phyloP scores from a whole-genome alignment of 2,888 invertebrate genomes.

The Rotaria magnacalcarata region DNA sequence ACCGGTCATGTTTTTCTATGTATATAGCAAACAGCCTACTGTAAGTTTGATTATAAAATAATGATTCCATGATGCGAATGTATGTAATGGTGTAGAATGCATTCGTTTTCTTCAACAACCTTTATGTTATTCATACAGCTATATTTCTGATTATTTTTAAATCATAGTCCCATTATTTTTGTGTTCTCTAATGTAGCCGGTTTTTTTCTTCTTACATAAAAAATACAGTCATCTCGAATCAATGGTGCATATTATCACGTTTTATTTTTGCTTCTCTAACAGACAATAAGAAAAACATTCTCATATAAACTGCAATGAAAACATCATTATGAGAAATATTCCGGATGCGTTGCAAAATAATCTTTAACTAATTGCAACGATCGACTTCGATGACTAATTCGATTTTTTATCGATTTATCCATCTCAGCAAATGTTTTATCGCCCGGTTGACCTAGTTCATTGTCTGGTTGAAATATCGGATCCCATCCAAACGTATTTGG shows the following conservation, averaged over 20 bases:
- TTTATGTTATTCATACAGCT: not conserved
- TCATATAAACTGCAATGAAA: not conserved
- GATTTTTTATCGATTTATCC: slow-evolving; percentile 77
- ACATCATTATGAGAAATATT: not conserved
- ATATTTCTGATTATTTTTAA: not conserved
- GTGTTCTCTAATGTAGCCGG: not conserved
- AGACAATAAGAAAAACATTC: not conserved
- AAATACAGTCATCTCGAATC: not conserved
- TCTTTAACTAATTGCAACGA: not conserved
- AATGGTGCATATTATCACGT: not conserved
- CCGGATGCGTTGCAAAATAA: not conserved
- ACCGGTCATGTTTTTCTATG: too few relatives aligned
- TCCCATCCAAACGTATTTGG: slow-evolving; percentile 91
- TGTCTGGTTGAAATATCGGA: slow-evolving; percentile 70
- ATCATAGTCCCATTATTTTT: not conserved
- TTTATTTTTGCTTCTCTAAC: not conserved
- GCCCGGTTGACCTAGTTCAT: slow-evolving; percentile 58
- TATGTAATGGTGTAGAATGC: too few relatives aligned
- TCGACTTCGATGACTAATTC: slow-evolving; percentile 76
- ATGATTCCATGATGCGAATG: too few relatives aligned
- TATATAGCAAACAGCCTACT: too few relatives aligned
- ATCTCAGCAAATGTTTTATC: slow-evolving; percentile 79
- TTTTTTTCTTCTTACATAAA: not conserved
- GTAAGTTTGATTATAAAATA: too few relatives aligned
- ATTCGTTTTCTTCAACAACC: not conserved